Evolutionary conservation across 2,888 invertebrate species (phyloP).

Genomic region (Horisme vitalbata): DNA sequence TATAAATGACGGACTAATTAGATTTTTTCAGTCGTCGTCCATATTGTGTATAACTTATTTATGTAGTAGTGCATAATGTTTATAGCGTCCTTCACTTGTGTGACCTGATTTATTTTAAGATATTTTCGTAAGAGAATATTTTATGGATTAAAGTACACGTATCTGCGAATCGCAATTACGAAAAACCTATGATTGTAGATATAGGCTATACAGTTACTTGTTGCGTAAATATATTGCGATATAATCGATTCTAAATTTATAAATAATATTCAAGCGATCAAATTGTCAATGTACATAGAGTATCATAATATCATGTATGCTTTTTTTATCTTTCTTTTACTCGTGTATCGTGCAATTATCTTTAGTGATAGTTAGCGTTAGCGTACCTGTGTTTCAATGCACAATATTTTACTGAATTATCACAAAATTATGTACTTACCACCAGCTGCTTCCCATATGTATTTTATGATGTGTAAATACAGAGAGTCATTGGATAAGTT

Average conservation of each 20-base stretch:
- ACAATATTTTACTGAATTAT: slow-evolving; percentile 39
- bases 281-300: slow-evolving; percentile 46
- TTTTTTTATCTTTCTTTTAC: slow-evolving; percentile 37
- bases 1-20: too few relatives aligned
- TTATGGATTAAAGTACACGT: slow-evolving; percentile 17
- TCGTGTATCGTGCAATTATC: slow-evolving; percentile 63
- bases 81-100: slow-evolving; percentile 74
- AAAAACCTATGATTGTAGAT: slow-evolving; percentile 4
- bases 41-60: slow-evolving; percentile 55
- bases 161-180: slow-evolving; percentile 13
- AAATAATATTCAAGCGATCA: slow-evolving; percentile 14
- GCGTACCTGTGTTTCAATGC: slow-evolving; percentile 54
- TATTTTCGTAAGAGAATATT: slow-evolving; percentile 63
- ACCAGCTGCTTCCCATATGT: slow-evolving; percentile 30
- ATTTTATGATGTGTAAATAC: slow-evolving; percentile 66
- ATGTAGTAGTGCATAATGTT: slow-evolving; percentile 49
- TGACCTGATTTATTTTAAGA: slow-evolving; percentile 82
- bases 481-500: slow-evolving; percentile 79
- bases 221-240: slow-evolving; percentile 9
- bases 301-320: slow-evolving; percentile 34
- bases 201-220: slow-evolving; percentile 9
- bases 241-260: slow-evolving; percentile 11
- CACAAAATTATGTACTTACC: slow-evolving; percentile 47
- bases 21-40: too few relatives aligned
- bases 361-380: slow-evolving; percentile 45